These are phyloP conservation scores for Pemphredon lugubris DNA, from an alignment of 2,888 invertebrate species.

Conservation along the genomic window DNA sequence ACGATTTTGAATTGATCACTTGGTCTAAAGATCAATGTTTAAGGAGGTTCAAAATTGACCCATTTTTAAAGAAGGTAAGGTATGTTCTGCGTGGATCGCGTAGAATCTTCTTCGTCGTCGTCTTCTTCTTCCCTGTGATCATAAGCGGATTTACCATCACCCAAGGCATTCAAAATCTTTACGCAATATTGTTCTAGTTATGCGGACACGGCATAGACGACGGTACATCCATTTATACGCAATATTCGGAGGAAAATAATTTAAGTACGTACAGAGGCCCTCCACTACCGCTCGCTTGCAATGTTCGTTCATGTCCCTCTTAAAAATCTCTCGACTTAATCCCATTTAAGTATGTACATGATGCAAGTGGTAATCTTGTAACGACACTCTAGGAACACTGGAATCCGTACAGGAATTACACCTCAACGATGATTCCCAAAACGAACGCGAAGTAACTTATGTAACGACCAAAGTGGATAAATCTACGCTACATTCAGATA, in stretches of 20 bases:
- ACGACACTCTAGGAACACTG: slow-evolving; percentile 66
- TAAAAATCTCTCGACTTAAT: no score
- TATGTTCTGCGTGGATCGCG: not conserved
- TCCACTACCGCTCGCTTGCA: not conserved
- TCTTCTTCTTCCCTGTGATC: no score
- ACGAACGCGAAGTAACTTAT: slow-evolving; percentile 73
- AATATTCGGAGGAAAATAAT: slow-evolving; percentile 77
- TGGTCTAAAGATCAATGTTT: slow-evolving; percentile 98
- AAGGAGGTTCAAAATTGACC: slow-evolving; percentile 94
- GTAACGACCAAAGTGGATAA: slow-evolving; percentile 70
- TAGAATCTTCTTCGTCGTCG: not conserved
- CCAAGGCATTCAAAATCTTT: slow-evolving; percentile 25
- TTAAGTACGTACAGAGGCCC: slow-evolving; percentile 71
- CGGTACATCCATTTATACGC: slow-evolving; percentile 75
- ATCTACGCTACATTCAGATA: slow-evolving; percentile 66
- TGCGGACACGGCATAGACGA: slow-evolving; percentile 87
- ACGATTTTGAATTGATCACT: slow-evolving; percentile 93
- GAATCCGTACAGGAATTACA: slow-evolving; percentile 77
- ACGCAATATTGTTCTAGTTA: slow-evolving; percentile 80
- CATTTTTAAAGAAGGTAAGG: slow-evolving; percentile 88
- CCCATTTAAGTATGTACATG: no score
- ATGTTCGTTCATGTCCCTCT: no score
- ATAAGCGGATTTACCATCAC: no score
- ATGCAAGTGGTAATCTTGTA: not conserved
- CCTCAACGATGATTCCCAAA: slow-evolving; percentile 73